Conservation (phyloP, 2,113 vertebrate genomes). For the Pseudopipra pipra region DNA sequence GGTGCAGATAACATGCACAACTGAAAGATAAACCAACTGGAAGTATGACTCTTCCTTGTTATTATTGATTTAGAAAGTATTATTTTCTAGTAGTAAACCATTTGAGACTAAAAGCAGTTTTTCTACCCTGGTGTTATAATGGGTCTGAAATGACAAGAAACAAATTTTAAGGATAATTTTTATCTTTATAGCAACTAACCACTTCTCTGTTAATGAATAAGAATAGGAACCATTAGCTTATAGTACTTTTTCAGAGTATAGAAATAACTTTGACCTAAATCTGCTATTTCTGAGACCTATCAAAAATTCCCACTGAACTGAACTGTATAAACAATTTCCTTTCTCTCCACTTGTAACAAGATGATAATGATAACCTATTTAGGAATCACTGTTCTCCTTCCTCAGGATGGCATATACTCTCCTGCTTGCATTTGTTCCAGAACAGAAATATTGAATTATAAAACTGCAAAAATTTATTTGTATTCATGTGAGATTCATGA, state of each 20-base stretch:
- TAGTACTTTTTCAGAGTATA: neutral
- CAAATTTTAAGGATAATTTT: neutral
- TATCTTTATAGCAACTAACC: neutral
- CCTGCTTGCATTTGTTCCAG: accelerated
- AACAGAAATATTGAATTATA: neutral
- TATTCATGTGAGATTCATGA: neutral
- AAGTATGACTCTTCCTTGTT: neutral
- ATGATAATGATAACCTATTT: neutral
- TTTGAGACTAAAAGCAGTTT: neutral
- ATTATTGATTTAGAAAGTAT: neutral
- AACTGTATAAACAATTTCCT: neutral
- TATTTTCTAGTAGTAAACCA: neutral
- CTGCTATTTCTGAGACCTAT: neutral
- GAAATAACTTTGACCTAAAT: conserved; percentile 11
- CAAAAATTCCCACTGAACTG: neutral
- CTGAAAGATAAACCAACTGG: neutral
- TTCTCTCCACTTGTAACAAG: neutral
- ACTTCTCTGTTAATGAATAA: neutral
- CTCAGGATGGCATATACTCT: neutral
- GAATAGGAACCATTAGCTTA: neutral
- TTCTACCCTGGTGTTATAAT: neutral
- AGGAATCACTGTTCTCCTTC: neutral
- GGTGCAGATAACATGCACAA: neutral
- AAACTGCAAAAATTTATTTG: neutral
- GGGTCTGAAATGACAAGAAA: neutral